Evolutionary conservation across 2,113 vertebrate genomes (phyloP).

Genomic region (Engraulis encrasicolus): DNA sequence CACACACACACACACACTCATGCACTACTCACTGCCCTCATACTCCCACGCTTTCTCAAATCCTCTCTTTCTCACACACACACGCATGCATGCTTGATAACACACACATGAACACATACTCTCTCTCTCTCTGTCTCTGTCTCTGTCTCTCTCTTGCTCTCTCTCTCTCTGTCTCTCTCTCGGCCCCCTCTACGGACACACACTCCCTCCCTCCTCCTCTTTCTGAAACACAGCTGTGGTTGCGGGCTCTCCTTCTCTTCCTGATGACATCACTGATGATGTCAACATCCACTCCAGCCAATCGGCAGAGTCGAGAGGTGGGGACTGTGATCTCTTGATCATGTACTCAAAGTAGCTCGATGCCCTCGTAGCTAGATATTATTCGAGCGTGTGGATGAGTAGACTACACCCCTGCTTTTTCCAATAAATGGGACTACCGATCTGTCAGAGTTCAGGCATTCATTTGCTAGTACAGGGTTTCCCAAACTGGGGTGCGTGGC

Average conservation of each 20-base stretch:
- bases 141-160: no score
- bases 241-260: constrained; percentile 76
- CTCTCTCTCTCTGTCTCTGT: no score
- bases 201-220: constrained; percentile 59
- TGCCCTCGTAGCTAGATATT: no score
- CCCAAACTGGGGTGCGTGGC: no score
- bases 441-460: no score
- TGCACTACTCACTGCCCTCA: constrained; percentile 24
- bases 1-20: not conserved
- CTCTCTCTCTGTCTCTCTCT: no score
- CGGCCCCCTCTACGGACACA: constrained; percentile 46
- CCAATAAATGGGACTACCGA: no score
- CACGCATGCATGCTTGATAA: not conserved
- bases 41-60: constrained; percentile 50
- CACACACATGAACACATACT: constrained; percentile 1
- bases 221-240: constrained; percentile 72
- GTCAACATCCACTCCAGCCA: constrained; percentile 66
- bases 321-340: constrained; percentile 44
- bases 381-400: not conserved
- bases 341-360: not conserved
- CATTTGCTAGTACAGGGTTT: no score
- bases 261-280: constrained; percentile 72
- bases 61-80: constrained; percentile 38
- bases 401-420: constrained; percentile 4
- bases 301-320: constrained; percentile 65